These are phyloP conservation scores for Cololabis saira DNA, from an alignment of 2,113 vertebrate genomes.

Conservation along the genomic window DNA sequence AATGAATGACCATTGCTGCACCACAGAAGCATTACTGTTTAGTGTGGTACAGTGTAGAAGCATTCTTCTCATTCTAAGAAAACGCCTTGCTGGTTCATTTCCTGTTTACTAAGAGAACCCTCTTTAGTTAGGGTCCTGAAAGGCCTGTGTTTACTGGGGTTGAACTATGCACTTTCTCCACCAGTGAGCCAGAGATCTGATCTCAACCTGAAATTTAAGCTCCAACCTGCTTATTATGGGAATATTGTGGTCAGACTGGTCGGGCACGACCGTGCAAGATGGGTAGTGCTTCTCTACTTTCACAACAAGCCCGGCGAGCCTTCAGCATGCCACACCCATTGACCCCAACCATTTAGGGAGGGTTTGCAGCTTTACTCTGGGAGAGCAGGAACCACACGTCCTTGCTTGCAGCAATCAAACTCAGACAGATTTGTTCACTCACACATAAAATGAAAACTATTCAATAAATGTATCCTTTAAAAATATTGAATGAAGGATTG, in stretches of 20 bases:
- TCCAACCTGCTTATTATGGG: conserved; percentile 82
- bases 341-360: conserved; percentile 65
- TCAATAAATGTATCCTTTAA: background rate
- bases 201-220: conserved; percentile 80
- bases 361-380: conserved; percentile 50
- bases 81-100: conserved; percentile 82
- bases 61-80: conserved; percentile 76
- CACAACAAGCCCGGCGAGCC: conserved; percentile 70
- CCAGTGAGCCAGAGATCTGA: conserved; percentile 75
- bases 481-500: conserved; percentile 6
- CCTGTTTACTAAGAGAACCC: conserved; percentile 82
- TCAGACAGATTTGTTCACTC: conserved; percentile 25
- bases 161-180: conserved; percentile 77
- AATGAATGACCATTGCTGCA: conserved; percentile 70
- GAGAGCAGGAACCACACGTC: conserved; percentile 51
- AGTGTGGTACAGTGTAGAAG: conserved; percentile 71
- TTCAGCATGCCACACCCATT: conserved; percentile 66
- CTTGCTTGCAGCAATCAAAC: conserved; percentile 31
- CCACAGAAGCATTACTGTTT: conserved; percentile 71
- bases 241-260: conserved; percentile 68
- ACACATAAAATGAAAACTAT: background rate
- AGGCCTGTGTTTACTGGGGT: conserved; percentile 65
- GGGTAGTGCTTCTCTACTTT: conserved; percentile 73
- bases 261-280: conserved; percentile 54
- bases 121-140: conserved; percentile 72